Conservation (phyloP, 2,888 invertebrate species). For the Mimachlamys varia region DNA sequence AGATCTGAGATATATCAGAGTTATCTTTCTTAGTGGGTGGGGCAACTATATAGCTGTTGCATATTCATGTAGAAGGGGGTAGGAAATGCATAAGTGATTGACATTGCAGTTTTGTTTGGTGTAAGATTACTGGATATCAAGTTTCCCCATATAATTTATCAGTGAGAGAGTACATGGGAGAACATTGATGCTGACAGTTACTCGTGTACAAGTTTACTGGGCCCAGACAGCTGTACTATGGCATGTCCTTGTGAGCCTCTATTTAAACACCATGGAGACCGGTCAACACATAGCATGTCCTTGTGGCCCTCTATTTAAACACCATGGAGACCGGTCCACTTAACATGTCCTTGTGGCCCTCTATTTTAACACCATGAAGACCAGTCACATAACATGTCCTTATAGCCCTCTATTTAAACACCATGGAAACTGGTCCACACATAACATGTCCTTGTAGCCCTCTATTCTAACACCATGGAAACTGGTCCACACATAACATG, state of each 20-base stretch:
- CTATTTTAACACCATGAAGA: not conserved
- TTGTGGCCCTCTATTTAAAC: too few species aligned
- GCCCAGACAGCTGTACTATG: too few species aligned
- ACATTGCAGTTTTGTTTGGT: not conserved
- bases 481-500: not conserved
- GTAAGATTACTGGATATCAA: slow-evolving; percentile 1
- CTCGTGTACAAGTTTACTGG: slow-evolving; percentile 2
- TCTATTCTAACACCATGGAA: too few species aligned
- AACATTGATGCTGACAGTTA: not conserved
- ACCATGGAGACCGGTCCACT: not conserved
- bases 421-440: not conserved
- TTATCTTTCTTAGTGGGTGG: slow-evolving; percentile 16
- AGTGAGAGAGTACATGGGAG: slow-evolving; percentile 17
- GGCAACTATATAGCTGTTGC: not conserved
- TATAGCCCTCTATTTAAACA: too few species aligned
- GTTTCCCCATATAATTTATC: not conserved
- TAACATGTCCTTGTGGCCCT: not conserved
- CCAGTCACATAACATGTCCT: not conserved
- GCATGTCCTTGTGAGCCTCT: too few species aligned
- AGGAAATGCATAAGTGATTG: not conserved
- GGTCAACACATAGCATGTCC: not conserved
- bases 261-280: too few species aligned
- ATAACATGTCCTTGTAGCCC: too few species aligned
- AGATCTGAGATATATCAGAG: not conserved
- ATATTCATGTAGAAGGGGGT: not conserved